A percentile compares a stretch with the other conserved stretches of the same genome.
Evolutionary conservation across 2,113 vertebrate species (phyloP).

Genomic region (Caranx melampygus): DNA sequence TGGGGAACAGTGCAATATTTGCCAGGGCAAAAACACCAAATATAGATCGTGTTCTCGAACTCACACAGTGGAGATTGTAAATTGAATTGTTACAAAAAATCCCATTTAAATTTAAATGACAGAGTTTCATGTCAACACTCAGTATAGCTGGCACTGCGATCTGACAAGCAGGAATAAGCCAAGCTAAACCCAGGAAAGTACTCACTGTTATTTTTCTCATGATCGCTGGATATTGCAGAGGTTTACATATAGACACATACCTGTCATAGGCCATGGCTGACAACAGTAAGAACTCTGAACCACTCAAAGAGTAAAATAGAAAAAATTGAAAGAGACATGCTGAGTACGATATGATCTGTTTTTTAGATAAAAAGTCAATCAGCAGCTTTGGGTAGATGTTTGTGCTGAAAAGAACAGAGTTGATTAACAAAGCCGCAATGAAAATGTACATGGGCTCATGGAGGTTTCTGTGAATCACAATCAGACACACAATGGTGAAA

Average conservation of each 20-base stretch:
- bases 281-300: conserved; percentile 23
- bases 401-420: conserved; percentile 41
- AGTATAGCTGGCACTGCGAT: fast-evolving
- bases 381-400: conserved; percentile 43
- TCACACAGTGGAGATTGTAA: no score
- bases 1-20: no score
- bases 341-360: conserved; percentile 17
- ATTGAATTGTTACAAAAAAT: no score
- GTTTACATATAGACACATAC: conserved; percentile 57
- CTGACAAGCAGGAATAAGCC: conserved; percentile 14
- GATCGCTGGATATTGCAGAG: conserved; percentile 47
- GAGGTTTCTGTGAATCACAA: conserved; percentile 16
- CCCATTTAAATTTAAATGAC: no score
- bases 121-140: neutral
- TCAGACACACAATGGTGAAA: conserved; percentile 10
- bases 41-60: no score
- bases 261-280: conserved; percentile 46
- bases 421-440: conserved; percentile 32
- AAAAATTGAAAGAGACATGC: conserved; percentile 48
- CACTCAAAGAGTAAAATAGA: neutral
- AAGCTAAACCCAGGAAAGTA: conserved; percentile 18
- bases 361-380: conserved; percentile 39
- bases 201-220: conserved; percentile 14
- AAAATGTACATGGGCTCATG: conserved; percentile 57
- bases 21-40: no score